phyloP scores from a whole-genome alignment of 1,140 invertebrate genomes.

The Penaeus japonicus region DNA sequence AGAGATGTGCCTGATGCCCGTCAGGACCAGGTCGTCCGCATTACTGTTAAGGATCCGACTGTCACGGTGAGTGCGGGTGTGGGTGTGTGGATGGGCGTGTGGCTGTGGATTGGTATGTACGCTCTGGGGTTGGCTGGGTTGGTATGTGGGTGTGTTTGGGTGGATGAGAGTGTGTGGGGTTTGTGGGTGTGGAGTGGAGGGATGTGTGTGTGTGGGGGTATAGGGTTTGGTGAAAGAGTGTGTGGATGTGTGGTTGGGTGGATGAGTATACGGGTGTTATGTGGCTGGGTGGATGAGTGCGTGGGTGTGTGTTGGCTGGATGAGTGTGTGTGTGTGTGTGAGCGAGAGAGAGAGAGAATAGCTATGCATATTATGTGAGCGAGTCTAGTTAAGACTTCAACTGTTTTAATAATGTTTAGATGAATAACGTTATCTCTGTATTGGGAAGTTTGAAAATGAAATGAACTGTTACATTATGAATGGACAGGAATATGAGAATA shows the following conservation, averaged over 20 bases:
- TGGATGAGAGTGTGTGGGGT: neutral
- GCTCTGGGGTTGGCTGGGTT: neutral
- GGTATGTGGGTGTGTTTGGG: neutral
- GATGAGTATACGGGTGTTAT: too few relatives aligned
- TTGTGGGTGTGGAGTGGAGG: neutral
- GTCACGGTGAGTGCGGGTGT: constrained; percentile 38
- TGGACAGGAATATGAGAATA: too few relatives aligned
- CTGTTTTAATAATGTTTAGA: neutral
- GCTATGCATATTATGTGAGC: too few relatives aligned
- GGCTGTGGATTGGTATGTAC: neutral
- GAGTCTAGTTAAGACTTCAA: neutral
- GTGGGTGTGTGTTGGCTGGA: neutral
- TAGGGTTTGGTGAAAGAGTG: neutral
- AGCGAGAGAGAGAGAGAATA: too few relatives aligned
- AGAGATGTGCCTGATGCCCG: constrained; percentile 37
- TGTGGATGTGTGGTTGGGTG: too few relatives aligned
- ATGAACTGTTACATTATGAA: too few relatives aligned
- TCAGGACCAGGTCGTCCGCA: constrained; percentile 30
- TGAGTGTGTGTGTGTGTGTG: too few relatives aligned
- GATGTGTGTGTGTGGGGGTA: neutral
- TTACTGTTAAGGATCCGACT: constrained; percentile 36
- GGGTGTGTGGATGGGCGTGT: neutral
- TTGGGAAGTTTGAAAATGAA: too few relatives aligned
- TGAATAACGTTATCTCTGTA: too few relatives aligned
- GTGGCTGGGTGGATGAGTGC: neutral